phyloP scores from a whole-genome alignment of 2,888 invertebrate species.

The Iselma pallidipennis region DNA sequence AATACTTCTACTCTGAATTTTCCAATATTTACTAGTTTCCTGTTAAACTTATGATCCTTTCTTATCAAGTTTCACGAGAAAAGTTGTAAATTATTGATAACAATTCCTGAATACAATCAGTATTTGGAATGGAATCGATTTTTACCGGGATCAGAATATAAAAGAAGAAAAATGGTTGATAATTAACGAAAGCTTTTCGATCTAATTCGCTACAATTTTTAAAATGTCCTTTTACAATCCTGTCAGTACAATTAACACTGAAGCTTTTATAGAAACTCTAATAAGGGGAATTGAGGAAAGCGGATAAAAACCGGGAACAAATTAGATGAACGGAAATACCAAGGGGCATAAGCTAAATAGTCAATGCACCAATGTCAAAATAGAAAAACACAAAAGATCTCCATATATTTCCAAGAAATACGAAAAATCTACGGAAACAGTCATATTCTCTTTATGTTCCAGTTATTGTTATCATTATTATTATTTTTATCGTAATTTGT shows the following conservation, averaged over 20 bases:
- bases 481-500: too few species aligned
- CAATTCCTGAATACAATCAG: too few species aligned
- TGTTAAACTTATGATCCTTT: too few species aligned
- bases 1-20: too few species aligned
- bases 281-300: background rate
- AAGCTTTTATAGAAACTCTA: background rate
- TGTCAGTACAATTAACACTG: background rate
- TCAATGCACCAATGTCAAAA: background rate
- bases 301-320: background rate
- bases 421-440: too few species aligned
- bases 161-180: background rate
- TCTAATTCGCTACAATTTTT: background rate
- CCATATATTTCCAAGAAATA: background rate
- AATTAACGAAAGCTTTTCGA: background rate
- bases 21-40: too few species aligned
- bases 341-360: background rate
- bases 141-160: background rate
- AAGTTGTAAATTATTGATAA: too few species aligned
- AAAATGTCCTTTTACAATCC: conserved; percentile 1
- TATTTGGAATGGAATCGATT: too few species aligned
- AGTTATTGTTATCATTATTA: too few species aligned
- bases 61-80: too few species aligned
- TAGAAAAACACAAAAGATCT: background rate
- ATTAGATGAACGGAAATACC: background rate
- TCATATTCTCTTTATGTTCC: too few species aligned